Evolutionary conservation across 2,888 invertebrate genomes (phyloP).

Genomic region (Polyommatus iphigenia): DNA sequence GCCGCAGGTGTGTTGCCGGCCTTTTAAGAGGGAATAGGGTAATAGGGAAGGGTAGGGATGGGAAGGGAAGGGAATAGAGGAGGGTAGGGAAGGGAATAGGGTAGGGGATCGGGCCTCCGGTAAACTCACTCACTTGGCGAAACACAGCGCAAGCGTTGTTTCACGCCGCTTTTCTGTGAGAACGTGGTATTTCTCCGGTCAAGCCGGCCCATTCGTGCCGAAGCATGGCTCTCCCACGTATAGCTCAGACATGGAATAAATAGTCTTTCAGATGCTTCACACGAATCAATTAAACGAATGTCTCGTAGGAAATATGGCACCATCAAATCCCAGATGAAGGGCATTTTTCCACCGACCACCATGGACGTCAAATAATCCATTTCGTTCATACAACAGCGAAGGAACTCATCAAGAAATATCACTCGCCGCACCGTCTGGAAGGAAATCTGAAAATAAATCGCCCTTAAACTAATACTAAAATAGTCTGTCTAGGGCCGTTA

Average conservation of each 20-base stretch:
- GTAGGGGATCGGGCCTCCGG: no score
- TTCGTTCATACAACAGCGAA: constrained; percentile 7
- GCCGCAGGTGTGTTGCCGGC: no score
- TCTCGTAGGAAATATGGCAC: background rate
- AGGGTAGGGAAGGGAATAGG: no score
- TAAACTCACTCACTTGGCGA: no score
- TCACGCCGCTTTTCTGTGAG: no score
- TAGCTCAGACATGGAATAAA: background rate
- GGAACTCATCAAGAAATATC: constrained; percentile 26
- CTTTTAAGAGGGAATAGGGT: no score
- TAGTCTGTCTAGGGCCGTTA: constrained; percentile 73
- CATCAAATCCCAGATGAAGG: background rate
- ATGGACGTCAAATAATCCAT: background rate
- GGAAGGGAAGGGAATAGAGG: no score
- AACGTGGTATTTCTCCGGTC: no score
- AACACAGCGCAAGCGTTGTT: no score
- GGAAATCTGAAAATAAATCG: constrained; percentile 78
- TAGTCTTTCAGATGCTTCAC: background rate
- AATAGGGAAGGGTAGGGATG: no score
- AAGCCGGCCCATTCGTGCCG: no score
- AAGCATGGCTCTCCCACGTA: no score
- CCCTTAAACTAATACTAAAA: constrained; percentile 74
- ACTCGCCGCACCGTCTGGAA: constrained; percentile 52
- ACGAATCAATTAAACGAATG: constrained; percentile 1
- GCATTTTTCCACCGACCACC: constrained; percentile 17